Evolutionary conservation across 1,140 invertebrate genomes (phyloP).

Genomic region (Dendroctonus ponderosae): DNA sequence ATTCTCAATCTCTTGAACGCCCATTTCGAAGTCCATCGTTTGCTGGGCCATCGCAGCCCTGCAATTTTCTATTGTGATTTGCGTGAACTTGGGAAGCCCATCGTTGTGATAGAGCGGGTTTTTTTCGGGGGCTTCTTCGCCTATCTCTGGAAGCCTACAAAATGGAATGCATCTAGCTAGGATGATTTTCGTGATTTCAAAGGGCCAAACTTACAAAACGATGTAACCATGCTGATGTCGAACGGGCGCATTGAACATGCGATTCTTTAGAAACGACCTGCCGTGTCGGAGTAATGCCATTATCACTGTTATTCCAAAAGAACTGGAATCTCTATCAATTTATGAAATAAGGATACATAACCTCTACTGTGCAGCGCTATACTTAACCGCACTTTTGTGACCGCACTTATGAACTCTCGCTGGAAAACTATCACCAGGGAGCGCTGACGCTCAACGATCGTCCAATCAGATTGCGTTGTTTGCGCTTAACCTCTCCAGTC

Average conservation of each 20-base stretch:
- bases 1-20: constrained; percentile 65
- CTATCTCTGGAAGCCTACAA: constrained; percentile 86
- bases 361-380: too few species aligned
- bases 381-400: too few species aligned
- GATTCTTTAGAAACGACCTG: background rate
- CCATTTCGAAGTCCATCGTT: constrained; percentile 78
- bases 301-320: background rate
- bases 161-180: constrained; percentile 12
- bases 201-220: constrained; percentile 16
- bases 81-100: constrained; percentile 76
- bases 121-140: constrained; percentile 71
- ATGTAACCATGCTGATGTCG: constrained; percentile 17
- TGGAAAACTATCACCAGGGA: too few species aligned
- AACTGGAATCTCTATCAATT: too few species aligned
- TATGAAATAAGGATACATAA: too few species aligned
- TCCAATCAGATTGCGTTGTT: too few species aligned
- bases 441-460: too few species aligned
- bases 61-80: constrained; percentile 79
- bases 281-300: constrained; percentile 18
- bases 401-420: too few species aligned
- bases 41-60: constrained; percentile 78
- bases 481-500: too few species aligned
- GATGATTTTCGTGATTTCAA: background rate
- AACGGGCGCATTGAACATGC: background rate
- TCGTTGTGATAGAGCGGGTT: constrained; percentile 72